Conservation (phyloP, 2,888 invertebrate species). For the Cinara cedri region DNA sequence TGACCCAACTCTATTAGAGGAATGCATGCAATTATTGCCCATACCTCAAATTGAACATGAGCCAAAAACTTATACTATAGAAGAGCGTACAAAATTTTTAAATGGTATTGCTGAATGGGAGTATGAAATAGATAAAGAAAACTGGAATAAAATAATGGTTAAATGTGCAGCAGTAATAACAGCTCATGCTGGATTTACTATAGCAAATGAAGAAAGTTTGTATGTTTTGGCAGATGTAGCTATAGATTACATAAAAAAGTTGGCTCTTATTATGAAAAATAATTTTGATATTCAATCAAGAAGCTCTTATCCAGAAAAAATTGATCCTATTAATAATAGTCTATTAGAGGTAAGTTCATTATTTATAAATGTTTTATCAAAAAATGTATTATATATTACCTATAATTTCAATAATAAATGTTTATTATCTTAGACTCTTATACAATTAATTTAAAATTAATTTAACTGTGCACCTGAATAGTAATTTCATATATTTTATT, state of each 20-base stretch:
- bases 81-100: constrained; percentile 15
- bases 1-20: constrained; percentile 15
- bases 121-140: constrained; percentile 31
- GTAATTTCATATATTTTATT: background rate
- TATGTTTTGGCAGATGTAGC: constrained; percentile 40
- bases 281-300: constrained; percentile 44
- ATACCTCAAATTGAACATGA: constrained; percentile 18
- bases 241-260: constrained; percentile 36
- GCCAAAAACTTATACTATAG: background rate
- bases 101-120: constrained; percentile 23
- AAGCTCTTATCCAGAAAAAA: background rate
- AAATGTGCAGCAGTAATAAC: constrained; percentile 35
- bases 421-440: no score
- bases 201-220: constrained; percentile 42
- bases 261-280: constrained; percentile 36
- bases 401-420: no score
- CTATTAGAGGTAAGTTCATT: constrained; percentile 28
- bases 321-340: constrained; percentile 38
- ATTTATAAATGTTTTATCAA: background rate
- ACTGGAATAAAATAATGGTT: constrained; percentile 52
- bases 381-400: background rate
- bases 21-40: constrained; percentile 31
- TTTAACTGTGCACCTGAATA: background rate
- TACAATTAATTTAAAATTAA: no score
- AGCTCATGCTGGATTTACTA: constrained; percentile 52